These are phyloP conservation scores for Hypothenemus hampei DNA, from an alignment of 1,140 invertebrate genomes.

Conservation along the genomic window DNA sequence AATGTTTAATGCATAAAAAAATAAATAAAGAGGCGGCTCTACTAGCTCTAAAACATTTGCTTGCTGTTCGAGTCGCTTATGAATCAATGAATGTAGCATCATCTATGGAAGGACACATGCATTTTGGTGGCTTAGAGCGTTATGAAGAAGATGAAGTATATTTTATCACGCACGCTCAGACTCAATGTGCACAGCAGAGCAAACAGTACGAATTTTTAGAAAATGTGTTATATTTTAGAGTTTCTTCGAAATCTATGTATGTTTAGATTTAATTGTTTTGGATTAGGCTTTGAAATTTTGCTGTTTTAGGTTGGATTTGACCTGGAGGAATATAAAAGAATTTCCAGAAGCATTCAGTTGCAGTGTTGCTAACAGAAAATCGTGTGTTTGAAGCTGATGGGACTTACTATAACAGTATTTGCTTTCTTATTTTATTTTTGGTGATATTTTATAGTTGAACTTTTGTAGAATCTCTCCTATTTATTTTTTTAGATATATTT, in stretches of 20 bases:
- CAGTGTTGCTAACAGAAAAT: too few relatives aligned
- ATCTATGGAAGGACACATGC: constrained; percentile 35
- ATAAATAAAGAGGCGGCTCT: constrained; percentile 29
- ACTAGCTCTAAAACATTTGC: constrained; percentile 31
- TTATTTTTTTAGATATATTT: too few relatives aligned
- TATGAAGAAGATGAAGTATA: constrained; percentile 46
- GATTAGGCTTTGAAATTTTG: constrained; percentile 2
- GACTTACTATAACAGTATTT: too few relatives aligned
- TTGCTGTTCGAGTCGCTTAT: constrained; percentile 25
- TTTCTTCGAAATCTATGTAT: constrained; percentile 22
- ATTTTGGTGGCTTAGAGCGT: constrained; percentile 48
- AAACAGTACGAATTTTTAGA: constrained; percentile 17
- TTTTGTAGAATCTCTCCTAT: too few relatives aligned
- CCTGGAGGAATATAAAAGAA: too few relatives aligned
- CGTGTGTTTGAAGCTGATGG: too few relatives aligned
- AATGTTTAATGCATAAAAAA: constrained; percentile 31
- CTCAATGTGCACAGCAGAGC: constrained; percentile 19
- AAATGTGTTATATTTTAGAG: constrained; percentile 16
- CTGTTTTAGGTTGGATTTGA: constrained; percentile 34
- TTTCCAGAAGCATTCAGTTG: too few relatives aligned
- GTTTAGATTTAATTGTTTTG: not conserved
- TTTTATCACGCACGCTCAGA: constrained; percentile 47
- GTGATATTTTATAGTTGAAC: too few relatives aligned
- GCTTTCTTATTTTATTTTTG: too few relatives aligned
- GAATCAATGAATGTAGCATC: not conserved